These are phyloP conservation scores for Bettongia penicillata DNA, from an alignment of 2,113 vertebrate genomes.

Conservation along the genomic window DNA sequence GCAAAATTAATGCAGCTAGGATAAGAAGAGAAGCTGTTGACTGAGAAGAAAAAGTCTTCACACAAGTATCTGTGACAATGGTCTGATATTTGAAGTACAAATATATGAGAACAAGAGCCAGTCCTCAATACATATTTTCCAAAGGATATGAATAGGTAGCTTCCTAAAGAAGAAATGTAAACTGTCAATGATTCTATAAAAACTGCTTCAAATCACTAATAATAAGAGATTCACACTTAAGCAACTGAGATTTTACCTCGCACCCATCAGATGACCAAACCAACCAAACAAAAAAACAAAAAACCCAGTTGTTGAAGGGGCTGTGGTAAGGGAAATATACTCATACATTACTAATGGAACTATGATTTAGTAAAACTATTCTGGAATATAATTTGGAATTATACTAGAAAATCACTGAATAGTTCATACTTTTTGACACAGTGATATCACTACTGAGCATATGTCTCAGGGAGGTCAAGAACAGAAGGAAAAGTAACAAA, in stretches of 20 bases:
- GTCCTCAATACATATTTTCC: neutral
- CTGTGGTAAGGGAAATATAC: neutral
- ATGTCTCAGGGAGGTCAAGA: neutral
- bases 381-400: neutral
- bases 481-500: neutral
- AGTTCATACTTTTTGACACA: neutral
- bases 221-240: neutral
- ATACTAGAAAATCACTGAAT: neutral
- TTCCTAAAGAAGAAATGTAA: neutral
- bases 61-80: neutral
- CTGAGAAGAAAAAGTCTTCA: neutral
- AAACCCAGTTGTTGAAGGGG: neutral
- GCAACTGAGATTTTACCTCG: neutral
- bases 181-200: neutral
- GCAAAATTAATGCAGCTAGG: neutral
- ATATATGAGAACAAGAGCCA: neutral
- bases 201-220: neutral
- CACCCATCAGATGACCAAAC: neutral
- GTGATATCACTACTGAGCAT: neutral
- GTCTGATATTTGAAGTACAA: neutral
- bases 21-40: neutral
- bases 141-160: neutral
- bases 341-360: neutral
- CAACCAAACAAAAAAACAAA: neutral
- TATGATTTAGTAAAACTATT: neutral